Base-by-base conservation (phyloP, 2,113 vertebrate genomes). In the Ptilorrhoa leucosticta region DNA sequence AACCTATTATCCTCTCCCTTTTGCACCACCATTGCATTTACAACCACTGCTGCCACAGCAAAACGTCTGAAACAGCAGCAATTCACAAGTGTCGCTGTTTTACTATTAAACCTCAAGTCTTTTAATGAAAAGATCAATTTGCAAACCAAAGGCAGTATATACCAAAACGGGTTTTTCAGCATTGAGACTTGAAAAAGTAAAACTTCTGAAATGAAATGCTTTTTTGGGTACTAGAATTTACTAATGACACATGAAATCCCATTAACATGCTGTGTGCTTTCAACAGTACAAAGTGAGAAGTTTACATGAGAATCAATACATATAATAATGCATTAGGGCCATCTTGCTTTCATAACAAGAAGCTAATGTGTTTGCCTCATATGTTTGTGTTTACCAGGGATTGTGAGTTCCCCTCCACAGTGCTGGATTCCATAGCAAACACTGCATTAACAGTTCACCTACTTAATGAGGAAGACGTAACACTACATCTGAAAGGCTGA, bases 241-340 rank as follows among this genome's bases (percentile, higher is more conserved):
- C 35, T 63, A 54, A 63, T 17, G 42, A 45, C 51, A 66, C 51
- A 9, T 17, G 30, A 70, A 84, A 91, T 73, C 7, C 60, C 47
- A 63, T 70, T 87, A 93, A 61, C 39, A 7, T 30, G 20, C 12
- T 13, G 22, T 18, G 24, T 63, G 72, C 68, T 66, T 61, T 66
- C 64, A 65, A 61, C 51, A 0, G 0, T 45, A n/a, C 0, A 0
- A 56, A 87, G 42, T 0, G 17, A 73, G 45, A 66, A 37, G 33
- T 45, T 83, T 23, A 71, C 56, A 56, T 2, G 20, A 33, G 39
- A 75, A 92, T 75, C 92, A 70, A 91, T 89, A 77, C 2, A 5
- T 16, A 22, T 3, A 45, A 44, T 37, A 85, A 75, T 4, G 17
- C 28, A 42, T 66, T 66, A 90, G 39, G 39, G 60, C 28, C 42